Evolutionary conservation across 2,113 vertebrate species (phyloP).

Genomic region (Sceloporus undulatus): DNA sequence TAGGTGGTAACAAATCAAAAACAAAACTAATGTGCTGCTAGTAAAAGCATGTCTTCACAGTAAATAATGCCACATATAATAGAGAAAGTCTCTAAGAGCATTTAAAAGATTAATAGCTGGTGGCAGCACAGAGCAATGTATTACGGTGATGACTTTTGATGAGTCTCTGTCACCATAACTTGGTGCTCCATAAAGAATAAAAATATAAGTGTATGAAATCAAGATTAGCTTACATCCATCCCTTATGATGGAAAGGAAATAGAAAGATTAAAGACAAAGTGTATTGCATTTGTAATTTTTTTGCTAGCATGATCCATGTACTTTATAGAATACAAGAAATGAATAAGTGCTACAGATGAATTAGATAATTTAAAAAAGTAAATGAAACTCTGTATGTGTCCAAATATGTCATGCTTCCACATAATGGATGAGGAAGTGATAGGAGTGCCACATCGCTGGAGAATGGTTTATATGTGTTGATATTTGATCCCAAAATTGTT

Average conservation of each 20-base stretch:
- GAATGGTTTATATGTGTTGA: background rate
- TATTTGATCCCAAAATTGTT: background rate
- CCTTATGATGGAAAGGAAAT: slow-evolving; percentile 51
- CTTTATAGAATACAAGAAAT: slow-evolving; percentile 47
- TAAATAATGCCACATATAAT: slow-evolving; percentile 55
- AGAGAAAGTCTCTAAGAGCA: background rate
- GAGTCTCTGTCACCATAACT: slow-evolving; percentile 33
- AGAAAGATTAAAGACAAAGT: slow-evolving; percentile 49
- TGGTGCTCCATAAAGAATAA: slow-evolving; percentile 42
- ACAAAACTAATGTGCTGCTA: slow-evolving; percentile 17
- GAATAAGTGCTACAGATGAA: slow-evolving; percentile 32
- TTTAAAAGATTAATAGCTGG: slow-evolving; percentile 52
- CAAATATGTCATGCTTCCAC: background rate
- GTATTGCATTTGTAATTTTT: slow-evolving; percentile 43
- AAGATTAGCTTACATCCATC: background rate
- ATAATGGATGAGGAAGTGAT: background rate
- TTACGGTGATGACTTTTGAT: slow-evolving; percentile 24
- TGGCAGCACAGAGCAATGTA: slow-evolving; percentile 29
- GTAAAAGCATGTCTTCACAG: slow-evolving; percentile 49
- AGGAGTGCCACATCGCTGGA: background rate
- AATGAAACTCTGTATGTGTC: slow-evolving; percentile 10
- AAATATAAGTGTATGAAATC: slow-evolving; percentile 31
- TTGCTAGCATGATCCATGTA: slow-evolving; percentile 9
- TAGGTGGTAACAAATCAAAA: slow-evolving; percentile 36
- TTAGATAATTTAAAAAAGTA: slow-evolving; percentile 26